Evolutionary conservation across 2,113 vertebrate genomes (phyloP), one percentile per base, ranked within the genome.

Genomic region (Hemiscyllium ocellatum): DNA sequence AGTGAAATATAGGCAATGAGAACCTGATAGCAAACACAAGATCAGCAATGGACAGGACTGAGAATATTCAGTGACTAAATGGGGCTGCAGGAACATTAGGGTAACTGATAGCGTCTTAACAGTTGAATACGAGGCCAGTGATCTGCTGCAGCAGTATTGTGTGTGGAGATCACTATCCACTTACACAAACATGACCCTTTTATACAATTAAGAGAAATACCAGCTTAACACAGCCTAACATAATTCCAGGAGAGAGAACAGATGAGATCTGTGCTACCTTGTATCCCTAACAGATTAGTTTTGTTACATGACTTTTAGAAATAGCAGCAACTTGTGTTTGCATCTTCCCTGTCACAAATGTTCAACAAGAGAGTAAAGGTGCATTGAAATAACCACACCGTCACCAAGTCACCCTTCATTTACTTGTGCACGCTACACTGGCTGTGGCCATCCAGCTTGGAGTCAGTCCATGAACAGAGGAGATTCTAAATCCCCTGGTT

Each of bases 151-250:
- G 89, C 17, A 6, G 89, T 93, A 93, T 93, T 93, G 61, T 93
- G 89, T 65, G 61, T 93, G 61, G 89, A 93, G 65, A 37, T 37
- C 2, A 68, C 61, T 66, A 93, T 93, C 89, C 89, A 93, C 61
- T 93, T 93, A 93, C 89, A 93, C 17, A n/a, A 93, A 66, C 89
- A 93, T 93, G 89, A 66, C 61, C 65, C 89, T 37, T 93, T 66
- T 37, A 93, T 93, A 66, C 33, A 93, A 19, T 93, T 68, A 90
- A 37, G 56, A 66, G 89, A 19, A 93, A 93, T 68, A 65, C 89
- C 66, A 61, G 61, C 89, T 93, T 68, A 93, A 93, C 89, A 93
- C 89, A 68, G 61, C 15, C 89, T 61, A 66, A 93, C 61, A 93
- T 93, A 20, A 93, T 93, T 93, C 89, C 6, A 95, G 72, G 61